Conservation (phyloP, 1,140 invertebrate species). For the Ridgeia piscesae region DNA sequence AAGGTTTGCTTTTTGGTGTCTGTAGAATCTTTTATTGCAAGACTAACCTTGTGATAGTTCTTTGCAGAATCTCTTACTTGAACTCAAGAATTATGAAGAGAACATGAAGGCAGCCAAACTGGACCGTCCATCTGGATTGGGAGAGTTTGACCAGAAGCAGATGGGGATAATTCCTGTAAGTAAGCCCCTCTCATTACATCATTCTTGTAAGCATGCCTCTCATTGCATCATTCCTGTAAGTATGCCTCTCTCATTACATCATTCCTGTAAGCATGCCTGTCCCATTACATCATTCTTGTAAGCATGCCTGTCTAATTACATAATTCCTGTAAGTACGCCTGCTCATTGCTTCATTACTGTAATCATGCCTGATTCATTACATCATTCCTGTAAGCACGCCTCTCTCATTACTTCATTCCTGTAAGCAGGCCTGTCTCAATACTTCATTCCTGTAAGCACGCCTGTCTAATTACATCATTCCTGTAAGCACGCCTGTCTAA, state of each 20-base stretch:
- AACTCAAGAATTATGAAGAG: constrained; percentile 79
- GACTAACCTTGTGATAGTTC: too few species aligned
- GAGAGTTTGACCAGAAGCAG: constrained; percentile 43
- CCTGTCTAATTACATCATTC: too few species aligned
- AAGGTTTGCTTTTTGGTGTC: not conserved
- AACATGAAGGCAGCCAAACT: constrained; percentile 46
- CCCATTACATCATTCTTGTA: not conserved
- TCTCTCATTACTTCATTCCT: too few species aligned
- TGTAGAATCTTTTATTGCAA: too few species aligned
- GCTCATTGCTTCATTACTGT: constrained; percentile 57
- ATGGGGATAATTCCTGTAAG: constrained; percentile 69
- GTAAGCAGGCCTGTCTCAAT: not conserved
- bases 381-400: not conserved
- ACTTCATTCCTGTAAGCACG: too few species aligned
- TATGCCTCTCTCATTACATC: not conserved
- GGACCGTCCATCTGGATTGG: constrained; percentile 37
- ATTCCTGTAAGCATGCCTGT: constrained; percentile 57
- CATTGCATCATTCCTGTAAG: not conserved
- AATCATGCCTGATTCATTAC: not conserved
- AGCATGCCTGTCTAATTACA: not conserved
- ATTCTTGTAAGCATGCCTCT: not conserved
- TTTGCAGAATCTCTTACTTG: constrained; percentile 68
- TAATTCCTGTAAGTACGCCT: not conserved
- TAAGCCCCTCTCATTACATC: not conserved
- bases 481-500: too few species aligned